phyloP scores from a whole-genome alignment of 2,888 invertebrate species.

The Philaethria dido region DNA sequence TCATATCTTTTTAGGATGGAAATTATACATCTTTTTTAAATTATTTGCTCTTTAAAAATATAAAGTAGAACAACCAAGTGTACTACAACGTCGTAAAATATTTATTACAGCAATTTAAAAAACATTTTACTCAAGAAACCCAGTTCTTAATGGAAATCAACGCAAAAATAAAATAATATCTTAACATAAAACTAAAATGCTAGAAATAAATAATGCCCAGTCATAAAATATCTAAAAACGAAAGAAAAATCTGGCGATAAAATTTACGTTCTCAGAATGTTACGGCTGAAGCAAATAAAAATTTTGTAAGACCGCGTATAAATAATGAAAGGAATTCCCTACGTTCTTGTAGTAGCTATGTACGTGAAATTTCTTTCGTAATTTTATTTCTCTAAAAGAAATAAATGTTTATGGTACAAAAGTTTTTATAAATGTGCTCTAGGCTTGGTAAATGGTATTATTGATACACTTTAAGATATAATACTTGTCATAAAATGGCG shows the following conservation, averaged over 20 bases:
- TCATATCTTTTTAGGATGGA: no score
- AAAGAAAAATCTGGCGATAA: conserved; percentile 30
- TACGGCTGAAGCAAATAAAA: conserved; percentile 31
- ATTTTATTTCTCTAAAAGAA: conserved; percentile 27
- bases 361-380: conserved; percentile 20
- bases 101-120: background rate
- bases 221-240: conserved; percentile 21
- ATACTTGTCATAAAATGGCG: no score
- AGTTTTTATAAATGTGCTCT: conserved; percentile 10
- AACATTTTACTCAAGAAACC: background rate
- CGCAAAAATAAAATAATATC: background rate
- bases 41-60: no score
- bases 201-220: conserved; percentile 17
- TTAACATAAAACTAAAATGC: background rate
- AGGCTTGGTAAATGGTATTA: background rate
- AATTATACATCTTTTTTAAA: no score
- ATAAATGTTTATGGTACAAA: conserved; percentile 18
- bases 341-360: conserved; percentile 29
- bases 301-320: conserved; percentile 37
- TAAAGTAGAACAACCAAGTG: no score
- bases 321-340: conserved; percentile 34
- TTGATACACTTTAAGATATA: no score
- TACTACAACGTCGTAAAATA: background rate
- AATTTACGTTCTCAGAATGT: conserved; percentile 36
- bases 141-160: background rate